Evolutionary conservation across 2,888 invertebrate genomes (phyloP).

Genomic region (Habroteleia sp.): DNA sequence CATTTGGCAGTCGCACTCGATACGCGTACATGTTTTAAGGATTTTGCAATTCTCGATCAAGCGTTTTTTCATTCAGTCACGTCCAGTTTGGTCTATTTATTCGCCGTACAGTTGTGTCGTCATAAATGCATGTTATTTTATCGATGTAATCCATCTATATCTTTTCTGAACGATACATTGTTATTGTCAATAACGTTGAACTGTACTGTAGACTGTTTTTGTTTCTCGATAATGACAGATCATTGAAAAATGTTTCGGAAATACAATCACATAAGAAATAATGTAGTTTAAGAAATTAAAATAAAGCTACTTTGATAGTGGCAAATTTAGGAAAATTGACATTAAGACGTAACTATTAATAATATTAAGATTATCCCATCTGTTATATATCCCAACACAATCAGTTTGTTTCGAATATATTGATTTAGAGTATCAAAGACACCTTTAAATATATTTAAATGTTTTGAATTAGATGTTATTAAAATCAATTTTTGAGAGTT

Average conservation of each 20-base stretch:
- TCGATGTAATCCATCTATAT: background rate
- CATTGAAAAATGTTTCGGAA: background rate
- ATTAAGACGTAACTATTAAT: conserved; percentile 19
- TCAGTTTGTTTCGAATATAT: no score
- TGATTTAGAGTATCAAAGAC: no score
- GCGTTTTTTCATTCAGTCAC: conserved; percentile 2
- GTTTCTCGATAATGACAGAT: background rate
- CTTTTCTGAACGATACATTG: no score
- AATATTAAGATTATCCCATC: conserved; percentile 7
- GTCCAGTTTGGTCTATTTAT: conserved; percentile 2
- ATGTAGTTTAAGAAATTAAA: conserved; percentile 8
- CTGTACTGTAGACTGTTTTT: conserved; percentile 1
- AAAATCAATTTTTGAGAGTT: conserved; percentile 13
- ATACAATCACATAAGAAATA: conserved; percentile 14
- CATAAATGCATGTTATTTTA: conserved; percentile 13
- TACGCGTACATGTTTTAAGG: conserved; percentile 6
- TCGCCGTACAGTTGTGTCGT: conserved; percentile 4
- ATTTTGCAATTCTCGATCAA: conserved; percentile 14
- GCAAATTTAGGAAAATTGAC: conserved; percentile 10
- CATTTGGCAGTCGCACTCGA: conserved; percentile 13
- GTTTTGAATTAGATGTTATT: no score
- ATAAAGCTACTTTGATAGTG: background rate
- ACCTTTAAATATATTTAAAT: no score
- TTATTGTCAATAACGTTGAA: background rate
- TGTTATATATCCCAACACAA: background rate